These are phyloP conservation scores for Drosophila hydei DNA, from an alignment of 1,140 invertebrate genomes.

Conservation along the genomic window DNA sequence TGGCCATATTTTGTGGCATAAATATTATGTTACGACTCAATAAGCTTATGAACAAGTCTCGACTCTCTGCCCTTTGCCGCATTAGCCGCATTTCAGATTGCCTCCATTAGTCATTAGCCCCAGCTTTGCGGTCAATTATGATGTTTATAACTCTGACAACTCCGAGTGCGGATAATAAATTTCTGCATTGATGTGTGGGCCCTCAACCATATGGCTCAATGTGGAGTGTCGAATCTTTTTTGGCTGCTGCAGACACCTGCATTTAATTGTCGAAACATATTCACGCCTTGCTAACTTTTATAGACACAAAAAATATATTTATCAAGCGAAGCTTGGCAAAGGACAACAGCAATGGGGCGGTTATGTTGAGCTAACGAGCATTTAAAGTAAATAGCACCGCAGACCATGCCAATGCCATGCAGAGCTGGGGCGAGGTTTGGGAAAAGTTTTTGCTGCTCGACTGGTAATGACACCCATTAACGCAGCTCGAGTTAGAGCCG, in stretches of 20 bases:
- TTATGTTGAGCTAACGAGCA: constrained; percentile 42
- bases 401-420: constrained; percentile 16
- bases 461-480: constrained; percentile 78
- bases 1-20: constrained; percentile 48
- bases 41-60: constrained; percentile 45
- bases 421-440: constrained; percentile 26
- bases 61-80: not conserved
- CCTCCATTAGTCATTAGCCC: constrained; percentile 73
- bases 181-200: not conserved
- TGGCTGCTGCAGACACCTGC: constrained; percentile 40
- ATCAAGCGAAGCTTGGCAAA: not conserved
- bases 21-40: constrained; percentile 79
- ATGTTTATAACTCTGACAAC: not conserved
- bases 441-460: constrained; percentile 59
- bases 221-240: constrained; percentile 28
- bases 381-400: constrained; percentile 20
- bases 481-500: constrained; percentile 47
- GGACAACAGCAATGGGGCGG: not conserved
- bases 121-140: constrained; percentile 37
- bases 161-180: too few species aligned
- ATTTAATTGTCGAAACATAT: constrained; percentile 54
- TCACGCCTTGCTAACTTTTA: constrained; percentile 39
- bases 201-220: not conserved
- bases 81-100: constrained; percentile 43
- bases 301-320: constrained; percentile 17